Conservation (phyloP, 2,113 vertebrate genomes). For the Esox niger region DNA sequence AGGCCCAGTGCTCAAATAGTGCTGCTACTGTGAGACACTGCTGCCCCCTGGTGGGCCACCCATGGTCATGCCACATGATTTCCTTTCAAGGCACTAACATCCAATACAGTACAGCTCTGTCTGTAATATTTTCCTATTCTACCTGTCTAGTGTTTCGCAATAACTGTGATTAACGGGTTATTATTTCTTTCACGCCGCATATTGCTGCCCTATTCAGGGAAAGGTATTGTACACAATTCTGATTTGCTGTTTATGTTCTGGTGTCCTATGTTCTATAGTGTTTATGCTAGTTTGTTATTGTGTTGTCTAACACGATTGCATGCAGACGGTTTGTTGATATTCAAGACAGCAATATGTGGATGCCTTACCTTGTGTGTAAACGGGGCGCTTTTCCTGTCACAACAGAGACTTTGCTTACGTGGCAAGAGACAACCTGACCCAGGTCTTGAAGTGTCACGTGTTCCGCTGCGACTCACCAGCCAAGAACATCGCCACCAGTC, state of each 20-base stretch:
- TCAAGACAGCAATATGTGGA: background rate
- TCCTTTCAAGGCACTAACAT: background rate
- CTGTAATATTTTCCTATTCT: background rate
- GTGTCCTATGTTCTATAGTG: slow-evolving; percentile 4
- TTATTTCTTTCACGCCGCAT: slow-evolving; percentile 64
- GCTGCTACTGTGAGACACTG: background rate
- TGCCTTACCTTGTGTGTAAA: background rate
- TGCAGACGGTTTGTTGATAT: background rate
- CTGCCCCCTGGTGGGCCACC: slow-evolving; percentile 56
- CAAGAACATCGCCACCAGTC: slow-evolving; percentile 87
- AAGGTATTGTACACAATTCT: slow-evolving; percentile 67
- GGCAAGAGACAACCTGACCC: slow-evolving; percentile 88
- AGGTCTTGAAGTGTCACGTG: slow-evolving; percentile 93
- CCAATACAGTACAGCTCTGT: no score
- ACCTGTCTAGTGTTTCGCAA: background rate
- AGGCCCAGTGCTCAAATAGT: background rate
- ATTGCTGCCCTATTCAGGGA: slow-evolving; percentile 70
- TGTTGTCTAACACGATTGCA: background rate
- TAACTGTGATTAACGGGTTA: slow-evolving; percentile 33
- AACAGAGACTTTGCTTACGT: slow-evolving; percentile 94
- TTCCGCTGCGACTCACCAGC: slow-evolving; percentile 90
- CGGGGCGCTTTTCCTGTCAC: slow-evolving; percentile 19
- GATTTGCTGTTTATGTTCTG: background rate
- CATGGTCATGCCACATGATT: slow-evolving; percentile 11
- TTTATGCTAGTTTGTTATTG: background rate